Evolutionary conservation across 2,797 vertebrate species (phyloP).

Genomic region (Pteronotus mesoamericanus): DNA sequence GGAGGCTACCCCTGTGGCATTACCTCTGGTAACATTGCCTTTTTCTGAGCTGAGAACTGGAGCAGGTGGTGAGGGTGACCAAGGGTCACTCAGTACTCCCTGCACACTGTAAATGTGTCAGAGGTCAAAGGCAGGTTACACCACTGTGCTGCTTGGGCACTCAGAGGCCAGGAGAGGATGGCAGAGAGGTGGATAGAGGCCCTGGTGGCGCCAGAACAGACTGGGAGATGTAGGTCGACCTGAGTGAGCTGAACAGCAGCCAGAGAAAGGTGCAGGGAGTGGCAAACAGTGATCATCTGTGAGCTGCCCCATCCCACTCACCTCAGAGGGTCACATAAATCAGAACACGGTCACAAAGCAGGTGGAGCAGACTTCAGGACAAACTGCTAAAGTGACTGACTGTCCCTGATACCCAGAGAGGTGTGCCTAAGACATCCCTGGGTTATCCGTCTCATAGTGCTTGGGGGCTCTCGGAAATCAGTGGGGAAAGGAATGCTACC

Average conservation of each 20-base stretch:
- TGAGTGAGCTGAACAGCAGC: no score
- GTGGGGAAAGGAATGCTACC: neutral
- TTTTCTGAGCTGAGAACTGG: neutral
- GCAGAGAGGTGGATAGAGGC: neutral
- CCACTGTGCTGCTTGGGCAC: neutral
- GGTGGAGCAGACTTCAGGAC: neutral
- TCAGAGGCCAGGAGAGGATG: neutral
- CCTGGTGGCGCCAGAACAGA: fast-evolving
- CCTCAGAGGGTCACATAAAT: neutral
- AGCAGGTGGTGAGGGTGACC: neutral
- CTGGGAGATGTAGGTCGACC: neutral
- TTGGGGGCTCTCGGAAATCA: neutral
- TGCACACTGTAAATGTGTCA: neutral
- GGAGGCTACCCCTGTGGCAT: neutral
- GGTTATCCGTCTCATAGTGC: neutral
- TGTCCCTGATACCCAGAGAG: neutral
- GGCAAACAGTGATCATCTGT: fast-evolving
- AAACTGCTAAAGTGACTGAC: neutral
- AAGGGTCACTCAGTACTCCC: neutral
- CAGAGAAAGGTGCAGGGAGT: neutral
- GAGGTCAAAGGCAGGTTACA: neutral
- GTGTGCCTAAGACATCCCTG: neutral
- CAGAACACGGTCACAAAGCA: neutral
- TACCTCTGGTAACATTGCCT: neutral
- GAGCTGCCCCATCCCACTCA: neutral